Conservation (phyloP, 2,113 vertebrate species). For the western clawed frog (Xenopus tropicalis) region UCB_Xtro_10.0 CM004445.2:96141501-96142000, state of each 20-base stretch:
- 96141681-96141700: conserved; percentile 34
- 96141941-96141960: no score
- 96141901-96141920: neutral
- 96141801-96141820: conserved; percentile 36
- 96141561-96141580: conserved; percentile 42
- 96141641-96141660: conserved; percentile 39
- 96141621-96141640: conserved; percentile 38
- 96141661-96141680: conserved; percentile 43
- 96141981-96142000: no score
- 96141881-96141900: conserved; percentile 9
- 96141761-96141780: conserved; percentile 19
- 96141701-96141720: conserved; percentile 43
- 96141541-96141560: conserved; percentile 42
- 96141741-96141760: conserved; percentile 33
- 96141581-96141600: conserved; percentile 38
- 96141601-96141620: conserved; percentile 46
- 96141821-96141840: conserved; percentile 16
- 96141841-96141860: conserved; percentile 25
- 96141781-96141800: conserved; percentile 31
- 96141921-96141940: neutral
- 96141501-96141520: conserved; percentile 17
- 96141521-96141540: conserved; percentile 25
- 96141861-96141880: conserved; percentile 25
- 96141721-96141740: conserved; percentile 38
- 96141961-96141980: no score